Percentiles rank a stretch among this genome's conserved stretches.
Conservation (phyloP, 2,888 invertebrate genomes). For the Eupithecia inturbata region DNA sequence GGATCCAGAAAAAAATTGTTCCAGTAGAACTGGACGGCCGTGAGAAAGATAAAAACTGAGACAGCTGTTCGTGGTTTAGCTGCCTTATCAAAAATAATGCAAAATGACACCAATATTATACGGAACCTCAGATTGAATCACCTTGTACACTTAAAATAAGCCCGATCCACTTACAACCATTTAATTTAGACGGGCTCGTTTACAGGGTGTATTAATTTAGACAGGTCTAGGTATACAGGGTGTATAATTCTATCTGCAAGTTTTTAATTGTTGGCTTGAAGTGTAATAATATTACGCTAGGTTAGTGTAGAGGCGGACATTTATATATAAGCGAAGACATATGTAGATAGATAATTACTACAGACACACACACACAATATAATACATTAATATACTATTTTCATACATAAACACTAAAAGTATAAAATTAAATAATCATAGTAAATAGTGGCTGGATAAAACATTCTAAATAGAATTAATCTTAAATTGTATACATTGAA, state of each 20-base stretch:
- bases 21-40: too few species aligned
- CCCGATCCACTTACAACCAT: conserved; percentile 8
- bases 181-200: conserved; percentile 11
- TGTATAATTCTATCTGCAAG: conserved; percentile 20
- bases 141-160: neutral
- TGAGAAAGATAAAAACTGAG: too few species aligned
- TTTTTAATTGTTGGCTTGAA: conserved; percentile 27
- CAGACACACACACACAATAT: too few species aligned
- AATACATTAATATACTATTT: neutral
- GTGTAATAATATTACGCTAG: conserved; percentile 5
- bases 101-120: neutral
- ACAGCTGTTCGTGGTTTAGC: too few species aligned
- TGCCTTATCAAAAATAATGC: neutral
- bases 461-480: neutral
- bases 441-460: neutral
- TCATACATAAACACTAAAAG: neutral
- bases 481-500: too few species aligned
- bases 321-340: neutral
- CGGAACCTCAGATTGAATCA: neutral
- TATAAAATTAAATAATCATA: too few species aligned
- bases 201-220: conserved; percentile 28
- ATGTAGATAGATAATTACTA: neutral
- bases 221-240: conserved; percentile 20
- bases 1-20: too few species aligned
- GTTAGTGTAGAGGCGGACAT: conserved; percentile 23